phyloP scores from a whole-genome alignment of 2,888 invertebrate species.

The Smittia aterrima region DNA sequence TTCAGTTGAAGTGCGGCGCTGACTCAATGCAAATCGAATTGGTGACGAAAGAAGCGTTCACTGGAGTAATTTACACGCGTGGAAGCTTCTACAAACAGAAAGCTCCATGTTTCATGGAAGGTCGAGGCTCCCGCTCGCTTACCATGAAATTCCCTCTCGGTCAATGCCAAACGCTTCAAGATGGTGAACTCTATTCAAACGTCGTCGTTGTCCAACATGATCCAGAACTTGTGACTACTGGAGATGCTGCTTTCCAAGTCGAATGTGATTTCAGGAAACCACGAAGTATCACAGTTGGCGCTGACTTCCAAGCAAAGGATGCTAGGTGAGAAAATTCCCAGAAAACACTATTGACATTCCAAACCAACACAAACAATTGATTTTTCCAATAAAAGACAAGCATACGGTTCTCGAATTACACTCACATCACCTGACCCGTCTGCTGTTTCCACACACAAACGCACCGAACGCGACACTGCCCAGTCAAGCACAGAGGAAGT shows the following conservation, averaged over 20 bases:
- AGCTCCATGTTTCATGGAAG: conserved; percentile 59
- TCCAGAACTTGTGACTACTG: conserved; percentile 63
- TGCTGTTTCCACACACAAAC: conserved; percentile 45
- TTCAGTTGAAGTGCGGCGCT: conserved; percentile 59
- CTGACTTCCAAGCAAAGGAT: conserved; percentile 55
- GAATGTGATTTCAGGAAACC: conserved; percentile 64
- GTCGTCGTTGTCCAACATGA: conserved; percentile 66
- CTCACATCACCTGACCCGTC: conserved; percentile 59
- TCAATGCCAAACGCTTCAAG: conserved; percentile 58
- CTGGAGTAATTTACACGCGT: conserved; percentile 63
- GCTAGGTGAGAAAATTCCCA: conserved; percentile 48
- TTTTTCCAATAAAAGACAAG: conserved; percentile 47
- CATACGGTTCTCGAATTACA: conserved; percentile 56
- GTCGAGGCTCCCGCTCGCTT: conserved; percentile 53
- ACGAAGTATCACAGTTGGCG: conserved; percentile 57
- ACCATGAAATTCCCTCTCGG: conserved; percentile 59
- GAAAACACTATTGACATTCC: not conserved
- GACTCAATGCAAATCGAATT: conserved; percentile 58
- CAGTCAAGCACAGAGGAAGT: conserved; percentile 49
- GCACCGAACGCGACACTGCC: conserved; percentile 47
- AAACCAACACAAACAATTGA: not conserved
- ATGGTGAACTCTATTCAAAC: conserved; percentile 60
- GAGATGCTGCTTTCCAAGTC: conserved; percentile 64
- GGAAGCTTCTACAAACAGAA: conserved; percentile 61
- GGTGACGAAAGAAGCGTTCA: conserved; percentile 59